A percentile compares a stretch with the other conserved stretches of the same genome.
phyloP scores from a whole-genome alignment of 2,113 vertebrate species.

The Illadopsis cleaveri region DNA sequence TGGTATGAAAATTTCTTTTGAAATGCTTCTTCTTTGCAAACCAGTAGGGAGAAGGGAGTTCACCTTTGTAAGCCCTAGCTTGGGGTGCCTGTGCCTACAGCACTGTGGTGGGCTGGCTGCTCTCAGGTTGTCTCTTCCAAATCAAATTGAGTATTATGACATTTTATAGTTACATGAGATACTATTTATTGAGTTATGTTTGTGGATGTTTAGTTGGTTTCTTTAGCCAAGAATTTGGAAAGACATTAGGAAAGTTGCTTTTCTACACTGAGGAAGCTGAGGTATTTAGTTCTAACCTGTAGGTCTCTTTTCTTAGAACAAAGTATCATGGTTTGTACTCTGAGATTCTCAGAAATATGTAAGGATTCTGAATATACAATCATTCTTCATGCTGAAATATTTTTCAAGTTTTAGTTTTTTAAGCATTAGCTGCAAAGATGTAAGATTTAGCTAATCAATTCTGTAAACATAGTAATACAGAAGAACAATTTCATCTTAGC shows the following conservation, averaged over 20 bases:
- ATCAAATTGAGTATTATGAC: background rate
- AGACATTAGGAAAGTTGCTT: background rate
- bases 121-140: background rate
- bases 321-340: background rate
- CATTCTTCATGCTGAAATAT: background rate
- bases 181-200: background rate
- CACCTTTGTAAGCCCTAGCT: background rate
- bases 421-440: background rate
- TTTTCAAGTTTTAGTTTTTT: constrained; percentile 8
- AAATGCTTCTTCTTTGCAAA: background rate
- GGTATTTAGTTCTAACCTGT: background rate
- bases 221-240: background rate
- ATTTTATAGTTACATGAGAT: background rate
- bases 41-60: background rate
- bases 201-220: background rate
- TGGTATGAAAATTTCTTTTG: background rate
- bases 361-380: background rate
- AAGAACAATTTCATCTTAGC: background rate
- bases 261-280: background rate
- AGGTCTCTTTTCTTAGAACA: background rate
- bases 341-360: constrained; percentile 3
- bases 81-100: background rate
- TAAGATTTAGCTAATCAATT: background rate
- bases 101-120: background rate
- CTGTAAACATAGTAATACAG: constrained; percentile 9